Percentiles rank a stretch among this genome's conserved stretches.
Conservation (phyloP, 1,140 invertebrate species). For the Papilio glaucus region DNA sequence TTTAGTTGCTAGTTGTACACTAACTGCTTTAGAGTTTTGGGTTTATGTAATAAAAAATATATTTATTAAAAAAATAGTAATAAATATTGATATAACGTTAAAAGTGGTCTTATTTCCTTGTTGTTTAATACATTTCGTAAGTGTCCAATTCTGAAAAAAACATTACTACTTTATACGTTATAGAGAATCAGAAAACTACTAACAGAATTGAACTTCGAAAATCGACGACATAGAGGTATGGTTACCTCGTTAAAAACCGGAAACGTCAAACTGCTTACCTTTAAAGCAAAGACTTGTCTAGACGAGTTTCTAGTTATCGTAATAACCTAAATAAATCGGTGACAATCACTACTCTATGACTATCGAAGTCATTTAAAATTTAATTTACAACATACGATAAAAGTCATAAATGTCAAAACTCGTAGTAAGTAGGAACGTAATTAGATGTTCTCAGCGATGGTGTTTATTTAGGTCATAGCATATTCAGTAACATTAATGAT, state of each 20-base stretch:
- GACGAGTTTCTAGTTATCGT: constrained; percentile 17
- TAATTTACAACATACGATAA: background rate
- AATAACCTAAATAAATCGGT: constrained; percentile 24
- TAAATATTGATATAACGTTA: too few relatives aligned
- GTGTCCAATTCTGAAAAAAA: too few relatives aligned
- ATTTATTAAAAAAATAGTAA: too few relatives aligned
- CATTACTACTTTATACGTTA: too few relatives aligned
- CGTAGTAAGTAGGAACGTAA: background rate
- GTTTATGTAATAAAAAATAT: too few relatives aligned
- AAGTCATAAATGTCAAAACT: background rate
- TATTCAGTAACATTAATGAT: constrained; percentile 6
- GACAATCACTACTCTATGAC: background rate
- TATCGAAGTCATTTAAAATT: background rate
- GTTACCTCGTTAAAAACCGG: constrained; percentile 24
- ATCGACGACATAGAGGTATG: constrained; percentile 3
- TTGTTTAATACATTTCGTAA: too few relatives aligned
- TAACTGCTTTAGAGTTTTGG: too few relatives aligned
- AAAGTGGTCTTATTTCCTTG: too few relatives aligned
- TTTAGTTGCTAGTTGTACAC: too few relatives aligned
- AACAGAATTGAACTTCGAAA: background rate
- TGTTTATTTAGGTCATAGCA: background rate
- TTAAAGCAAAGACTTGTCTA: constrained; percentile 19
- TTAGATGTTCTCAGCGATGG: background rate
- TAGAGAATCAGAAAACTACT: background rate
- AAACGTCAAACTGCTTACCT: constrained; percentile 25